Percentiles rank a stretch among this genome's conserved stretches.
phyloP scores from a whole-genome alignment of 2,888 invertebrate genomes.

The Pachymerium ferrugineum region DNA sequence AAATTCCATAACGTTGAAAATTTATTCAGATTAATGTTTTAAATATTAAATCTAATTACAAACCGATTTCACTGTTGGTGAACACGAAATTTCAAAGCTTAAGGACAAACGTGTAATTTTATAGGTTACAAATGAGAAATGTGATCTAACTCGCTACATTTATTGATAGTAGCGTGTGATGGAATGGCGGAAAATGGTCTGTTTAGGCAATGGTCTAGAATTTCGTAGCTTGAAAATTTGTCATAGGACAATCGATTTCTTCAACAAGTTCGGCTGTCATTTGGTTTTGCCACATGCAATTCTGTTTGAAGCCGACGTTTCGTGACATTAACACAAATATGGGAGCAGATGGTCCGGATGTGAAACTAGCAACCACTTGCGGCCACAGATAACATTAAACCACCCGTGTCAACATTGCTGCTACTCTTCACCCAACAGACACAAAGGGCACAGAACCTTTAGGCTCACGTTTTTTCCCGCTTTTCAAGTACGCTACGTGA shows the following conservation, averaged over 20 bases:
- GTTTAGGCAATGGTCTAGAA: background rate
- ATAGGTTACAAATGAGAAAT: background rate
- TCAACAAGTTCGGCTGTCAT: conserved; percentile 12
- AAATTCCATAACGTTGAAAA: background rate
- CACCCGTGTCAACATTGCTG: background rate
- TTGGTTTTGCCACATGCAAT: conserved; percentile 15
- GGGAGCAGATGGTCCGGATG: conserved; percentile 3
- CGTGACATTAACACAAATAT: conserved; percentile 12
- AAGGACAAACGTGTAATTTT: background rate
- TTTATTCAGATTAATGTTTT: no score
- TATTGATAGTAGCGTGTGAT: background rate
- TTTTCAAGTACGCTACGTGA: no score
- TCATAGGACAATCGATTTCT: conserved; percentile 2
- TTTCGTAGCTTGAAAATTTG: conserved; percentile 11
- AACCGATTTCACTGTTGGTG: background rate
- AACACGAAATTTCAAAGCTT: background rate
- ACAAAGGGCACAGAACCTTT: background rate
- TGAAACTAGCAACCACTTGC: conserved; percentile 15
- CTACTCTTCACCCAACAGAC: background rate
- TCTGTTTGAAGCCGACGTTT: background rate
- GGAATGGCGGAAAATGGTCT: background rate
- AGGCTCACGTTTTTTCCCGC: no score
- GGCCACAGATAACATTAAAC: background rate
- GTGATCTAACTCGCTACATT: background rate
- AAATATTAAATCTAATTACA: conserved; percentile 11